These are phyloP conservation scores for Lasioglossum morio DNA, from an alignment of 2,888 invertebrate species.

Conservation along the genomic window DNA sequence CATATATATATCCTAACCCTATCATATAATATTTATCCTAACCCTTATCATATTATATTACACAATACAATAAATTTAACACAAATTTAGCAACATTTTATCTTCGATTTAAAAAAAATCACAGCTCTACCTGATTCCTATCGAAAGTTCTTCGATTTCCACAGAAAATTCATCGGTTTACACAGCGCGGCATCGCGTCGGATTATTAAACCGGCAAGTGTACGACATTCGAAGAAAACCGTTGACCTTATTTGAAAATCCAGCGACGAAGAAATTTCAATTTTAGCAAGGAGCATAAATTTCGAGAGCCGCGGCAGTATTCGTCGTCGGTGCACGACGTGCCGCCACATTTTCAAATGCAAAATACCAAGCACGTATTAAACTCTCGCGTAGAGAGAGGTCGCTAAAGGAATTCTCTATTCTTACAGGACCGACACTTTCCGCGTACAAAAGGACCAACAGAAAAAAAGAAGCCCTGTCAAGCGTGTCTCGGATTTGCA, in stretches of 20 bases:
- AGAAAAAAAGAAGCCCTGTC: conserved; percentile 8
- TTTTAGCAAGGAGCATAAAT: conserved; percentile 46
- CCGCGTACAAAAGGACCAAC: conserved; percentile 4
- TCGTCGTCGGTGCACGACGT: neutral
- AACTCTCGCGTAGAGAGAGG: conserved; percentile 24
- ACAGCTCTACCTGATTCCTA: too few species aligned
- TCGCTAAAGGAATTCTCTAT: conserved; percentile 39
- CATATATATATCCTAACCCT: too few species aligned
- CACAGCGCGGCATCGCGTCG: too few species aligned
- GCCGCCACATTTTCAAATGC: conserved; percentile 40
- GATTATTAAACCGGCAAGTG: conserved; percentile 27
- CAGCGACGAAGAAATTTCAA: conserved; percentile 53
- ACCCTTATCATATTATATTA: too few species aligned
- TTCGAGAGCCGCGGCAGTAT: conserved; percentile 11
- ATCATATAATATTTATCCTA: too few species aligned
- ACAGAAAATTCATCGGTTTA: too few species aligned
- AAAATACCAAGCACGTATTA: conserved; percentile 46
- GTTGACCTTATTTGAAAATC: conserved; percentile 37
- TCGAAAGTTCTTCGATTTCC: too few species aligned
- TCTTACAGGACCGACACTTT: conserved; percentile 32
- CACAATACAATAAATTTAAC: too few species aligned
- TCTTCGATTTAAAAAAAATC: too few species aligned
- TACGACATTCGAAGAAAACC: conserved; percentile 14
- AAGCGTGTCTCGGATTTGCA: conserved; percentile 51
- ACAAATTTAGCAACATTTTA: too few species aligned